Conservation (phyloP, 2,888 invertebrate genomes). For the Drymonia ruficornis region DNA sequence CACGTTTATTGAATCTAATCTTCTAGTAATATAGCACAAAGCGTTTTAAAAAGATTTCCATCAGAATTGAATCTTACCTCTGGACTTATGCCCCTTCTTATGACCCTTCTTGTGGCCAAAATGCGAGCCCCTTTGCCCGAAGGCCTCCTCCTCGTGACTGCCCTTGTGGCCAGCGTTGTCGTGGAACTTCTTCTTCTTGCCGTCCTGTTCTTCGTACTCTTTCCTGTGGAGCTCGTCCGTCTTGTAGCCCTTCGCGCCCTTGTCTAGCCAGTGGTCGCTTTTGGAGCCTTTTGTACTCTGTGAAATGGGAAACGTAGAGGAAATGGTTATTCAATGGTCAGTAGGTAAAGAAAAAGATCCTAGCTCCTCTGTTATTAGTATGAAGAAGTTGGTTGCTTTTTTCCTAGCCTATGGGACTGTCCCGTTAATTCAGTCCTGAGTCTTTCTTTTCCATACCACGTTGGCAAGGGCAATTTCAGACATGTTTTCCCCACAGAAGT, state of each 20-base stretch:
- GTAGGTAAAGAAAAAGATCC: no score
- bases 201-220: conserved; percentile 86
- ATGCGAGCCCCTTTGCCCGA: conserved; percentile 88
- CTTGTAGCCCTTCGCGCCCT: conserved; percentile 84
- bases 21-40: no score
- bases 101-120: conserved; percentile 91
- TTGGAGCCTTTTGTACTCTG: conserved; percentile 85
- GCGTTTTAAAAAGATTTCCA: no score
- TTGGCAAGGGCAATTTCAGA: no score
- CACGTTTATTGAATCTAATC: no score
- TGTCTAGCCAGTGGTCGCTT: conserved; percentile 84
- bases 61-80: conserved; percentile 66
- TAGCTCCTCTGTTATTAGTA: no score
- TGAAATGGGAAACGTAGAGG: conserved; percentile 24
- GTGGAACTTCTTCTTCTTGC: conserved; percentile 86
- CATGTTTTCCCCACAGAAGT: no score
- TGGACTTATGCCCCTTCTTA: conserved; percentile 91
- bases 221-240: conserved; percentile 85
- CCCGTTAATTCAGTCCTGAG: no score
- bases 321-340: neutral
- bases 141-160: conserved; percentile 87
- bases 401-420: no score
- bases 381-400: no score
- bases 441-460: no score
- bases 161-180: conserved; percentile 87